Base-by-base conservation (phyloP, 2,797 vertebrate species). In the Sebastes ruberrimus region DNA sequence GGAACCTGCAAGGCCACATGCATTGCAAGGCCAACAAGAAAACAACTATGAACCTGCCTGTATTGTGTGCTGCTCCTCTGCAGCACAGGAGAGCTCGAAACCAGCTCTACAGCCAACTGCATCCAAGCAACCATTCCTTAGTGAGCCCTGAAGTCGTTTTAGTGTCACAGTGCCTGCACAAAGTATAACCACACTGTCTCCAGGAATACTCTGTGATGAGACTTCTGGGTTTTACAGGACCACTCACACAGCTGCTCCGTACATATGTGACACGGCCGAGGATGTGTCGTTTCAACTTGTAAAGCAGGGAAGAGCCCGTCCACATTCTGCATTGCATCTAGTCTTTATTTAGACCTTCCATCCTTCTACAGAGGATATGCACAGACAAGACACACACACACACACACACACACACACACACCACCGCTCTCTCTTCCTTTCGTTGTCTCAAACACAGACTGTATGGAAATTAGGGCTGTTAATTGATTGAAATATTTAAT, bases 161-260 rank as follows among this genome's bases (percentile, higher is more conserved):
- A 53, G 52, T 53, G 52, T 64, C 67, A 64, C 59, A 57, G 64
- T 28, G 57, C 32, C 38, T 71, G 66, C 52, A 73, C 76, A 69
- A 55, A 76, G 56, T 55, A 64, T 46, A 49, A 20, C 66, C n/a
- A 20, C 67, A 2, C 28, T 52, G 42, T 16, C 33, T 71, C 25
- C 53, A 78, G 74, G 71, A 74, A 74, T 35, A 75, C 33, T 61
- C 23, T 32, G 49, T 46, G 70, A 68, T 59, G 61, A 28, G 32
- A 25, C 57, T 27, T 32, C 65, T 32, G 53, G 38, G 66, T 62
- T 49, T 49, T 60, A 59, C 61, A 71, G 57, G 52, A 71, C 22
- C 75, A 38, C 49, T 77, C 70, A 18, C 69, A 72, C 57, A 75
- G 56, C 74, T 70, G 27, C 76, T 73, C 38, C 16, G 32, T 65